Conservation (phyloP, 2,113 vertebrate genomes). For the Bolborhynchus lineola region DNA sequence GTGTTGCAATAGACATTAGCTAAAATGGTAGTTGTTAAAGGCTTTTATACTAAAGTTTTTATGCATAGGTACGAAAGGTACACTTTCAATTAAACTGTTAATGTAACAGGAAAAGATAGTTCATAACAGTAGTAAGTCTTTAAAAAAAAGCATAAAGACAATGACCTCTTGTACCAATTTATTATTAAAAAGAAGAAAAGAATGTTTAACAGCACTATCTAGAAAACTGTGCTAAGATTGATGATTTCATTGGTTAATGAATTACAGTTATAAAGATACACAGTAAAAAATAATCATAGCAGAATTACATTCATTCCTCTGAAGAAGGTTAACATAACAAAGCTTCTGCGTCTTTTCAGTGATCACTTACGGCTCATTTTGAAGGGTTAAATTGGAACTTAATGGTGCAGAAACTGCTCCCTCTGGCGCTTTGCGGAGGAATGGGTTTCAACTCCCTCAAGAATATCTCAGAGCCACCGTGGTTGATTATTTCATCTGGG, state of each 20-base stretch:
- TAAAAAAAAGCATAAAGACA: neutral
- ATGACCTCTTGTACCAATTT: neutral
- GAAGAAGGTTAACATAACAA: neutral
- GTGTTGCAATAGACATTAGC: neutral
- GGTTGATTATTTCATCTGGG: neutral
- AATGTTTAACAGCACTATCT: neutral
- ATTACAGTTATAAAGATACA: neutral
- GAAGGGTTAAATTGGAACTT: slow-evolving; percentile 41
- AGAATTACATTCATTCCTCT: neutral
- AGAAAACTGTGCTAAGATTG: neutral
- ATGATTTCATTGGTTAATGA: neutral
- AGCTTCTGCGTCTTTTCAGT: neutral
- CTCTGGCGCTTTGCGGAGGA: neutral
- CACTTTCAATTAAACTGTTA: neutral
- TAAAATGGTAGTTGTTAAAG: neutral
- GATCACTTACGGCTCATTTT: neutral
- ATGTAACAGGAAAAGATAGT: neutral
- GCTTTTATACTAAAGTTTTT: neutral
- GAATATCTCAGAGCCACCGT: neutral
- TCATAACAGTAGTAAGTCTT: neutral
- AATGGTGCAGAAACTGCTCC: neutral
- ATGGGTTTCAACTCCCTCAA: neutral
- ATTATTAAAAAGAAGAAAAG: neutral
- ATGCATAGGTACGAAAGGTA: neutral
- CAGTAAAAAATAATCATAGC: neutral